phyloP scores from a whole-genome alignment of 2,888 invertebrate species.

The Conops quadrifasciatus region DNA sequence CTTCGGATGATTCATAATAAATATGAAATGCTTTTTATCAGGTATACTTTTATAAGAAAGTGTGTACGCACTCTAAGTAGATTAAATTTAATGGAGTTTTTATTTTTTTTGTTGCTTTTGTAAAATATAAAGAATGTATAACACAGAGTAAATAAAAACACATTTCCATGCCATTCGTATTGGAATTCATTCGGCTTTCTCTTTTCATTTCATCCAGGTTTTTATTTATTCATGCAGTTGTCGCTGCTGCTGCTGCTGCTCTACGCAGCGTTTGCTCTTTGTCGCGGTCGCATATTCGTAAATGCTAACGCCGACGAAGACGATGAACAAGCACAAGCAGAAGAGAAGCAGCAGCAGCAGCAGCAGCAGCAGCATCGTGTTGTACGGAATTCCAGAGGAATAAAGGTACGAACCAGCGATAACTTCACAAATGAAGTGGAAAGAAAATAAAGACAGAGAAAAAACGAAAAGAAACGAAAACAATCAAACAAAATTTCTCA shows the following conservation, averaged over 20 bases:
- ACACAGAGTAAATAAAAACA: slow-evolving; percentile 9
- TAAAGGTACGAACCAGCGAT: slow-evolving; percentile 51
- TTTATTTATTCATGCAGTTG: slow-evolving; percentile 4
- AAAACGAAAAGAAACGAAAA: slow-evolving; percentile 57
- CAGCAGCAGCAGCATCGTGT: slow-evolving; percentile 21
- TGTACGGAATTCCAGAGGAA: slow-evolving; percentile 57
- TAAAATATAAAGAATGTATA: too few relatives aligned
- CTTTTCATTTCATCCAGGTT: slow-evolving; percentile 50
- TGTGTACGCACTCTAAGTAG: too few relatives aligned
- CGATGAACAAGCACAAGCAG: background rate
- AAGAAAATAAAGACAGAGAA: slow-evolving; percentile 57
- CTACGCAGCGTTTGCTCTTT: background rate
- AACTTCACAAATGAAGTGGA: slow-evolving; percentile 43
- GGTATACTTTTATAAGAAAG: too few relatives aligned
- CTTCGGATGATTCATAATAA: too few relatives aligned
- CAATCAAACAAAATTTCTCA: slow-evolving; percentile 64
- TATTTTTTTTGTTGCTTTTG: background rate
- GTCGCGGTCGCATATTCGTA: background rate
- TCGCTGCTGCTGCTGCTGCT: background rate
- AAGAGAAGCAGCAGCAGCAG: slow-evolving; percentile 9
- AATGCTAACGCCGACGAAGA: too few relatives aligned
- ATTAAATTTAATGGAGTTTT: too few relatives aligned
- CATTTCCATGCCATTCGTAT: slow-evolving; percentile 41
- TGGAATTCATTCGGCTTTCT: slow-evolving; percentile 61
- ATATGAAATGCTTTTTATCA: too few relatives aligned